A percentile compares a stretch with the other conserved stretches of the same genome.
phyloP scores from a whole-genome alignment of 23 tunicate genomes.

The Halocynthia roretzi region DNA sequence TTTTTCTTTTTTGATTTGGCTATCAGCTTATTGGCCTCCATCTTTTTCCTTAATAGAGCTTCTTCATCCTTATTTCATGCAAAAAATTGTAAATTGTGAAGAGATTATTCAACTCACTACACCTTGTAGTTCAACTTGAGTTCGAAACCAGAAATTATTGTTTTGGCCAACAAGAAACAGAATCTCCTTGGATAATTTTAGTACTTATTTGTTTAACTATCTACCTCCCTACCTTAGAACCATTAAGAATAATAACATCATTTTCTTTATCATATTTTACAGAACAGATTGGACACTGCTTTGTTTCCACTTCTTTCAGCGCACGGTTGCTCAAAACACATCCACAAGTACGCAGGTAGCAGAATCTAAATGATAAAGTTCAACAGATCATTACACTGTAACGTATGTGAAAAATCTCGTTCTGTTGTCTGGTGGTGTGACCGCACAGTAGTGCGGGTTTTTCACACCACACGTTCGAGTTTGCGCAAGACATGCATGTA shows the following conservation, averaged over 20 bases:
- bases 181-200: neutral
- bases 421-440: too few species aligned
- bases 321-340: constrained; percentile 89
- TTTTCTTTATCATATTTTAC: constrained; percentile 46
- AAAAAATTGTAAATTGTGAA: neutral
- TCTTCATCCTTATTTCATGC: constrained; percentile 27
- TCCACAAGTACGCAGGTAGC: constrained; percentile 50
- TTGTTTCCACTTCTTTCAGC: constrained; percentile 60
- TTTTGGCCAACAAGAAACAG: neutral
- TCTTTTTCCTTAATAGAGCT: constrained; percentile 23
- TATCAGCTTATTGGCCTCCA: constrained; percentile 33
- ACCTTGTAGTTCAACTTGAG: too few species aligned
- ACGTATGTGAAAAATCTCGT: neutral
- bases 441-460: too few species aligned
- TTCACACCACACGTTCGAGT: neutral
- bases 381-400: neutral
- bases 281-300: constrained; percentile 61
- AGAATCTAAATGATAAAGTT: constrained; percentile 34
- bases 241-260: constrained; percentile 73
- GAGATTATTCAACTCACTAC: too few species aligned
- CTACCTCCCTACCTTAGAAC: constrained; percentile 39
- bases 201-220: neutral
- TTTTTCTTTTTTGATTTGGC: constrained; percentile 40
- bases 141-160: too few species aligned
- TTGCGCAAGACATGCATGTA: too few species aligned